phyloP scores from a whole-genome alignment of 2,797 vertebrate species.

The Manis javanica region DNA sequence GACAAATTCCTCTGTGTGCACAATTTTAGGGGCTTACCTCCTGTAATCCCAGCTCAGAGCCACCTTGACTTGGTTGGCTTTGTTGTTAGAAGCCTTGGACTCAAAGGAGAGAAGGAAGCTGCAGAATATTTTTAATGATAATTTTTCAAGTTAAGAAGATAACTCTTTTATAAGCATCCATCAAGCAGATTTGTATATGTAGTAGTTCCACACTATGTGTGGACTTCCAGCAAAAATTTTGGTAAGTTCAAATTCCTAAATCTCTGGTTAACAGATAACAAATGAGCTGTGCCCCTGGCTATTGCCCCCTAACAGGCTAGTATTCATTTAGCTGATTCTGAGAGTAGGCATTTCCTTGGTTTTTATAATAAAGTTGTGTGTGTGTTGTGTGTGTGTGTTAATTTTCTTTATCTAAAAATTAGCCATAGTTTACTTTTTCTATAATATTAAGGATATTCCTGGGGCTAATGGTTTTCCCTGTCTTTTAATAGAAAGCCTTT shows the following conservation, averaged over 20 bases:
- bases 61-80: not conserved
- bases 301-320: not conserved
- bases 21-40: not conserved
- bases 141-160: constrained; percentile 37
- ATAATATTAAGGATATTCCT: constrained; percentile 13
- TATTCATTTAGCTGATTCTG: not conserved
- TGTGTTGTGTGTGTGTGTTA: not conserved
- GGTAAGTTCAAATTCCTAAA: not conserved
- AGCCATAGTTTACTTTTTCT: constrained; percentile 50
- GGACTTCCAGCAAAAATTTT: constrained; percentile 25
- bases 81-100: constrained; percentile 1
- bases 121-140: not conserved
- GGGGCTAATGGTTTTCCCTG: not conserved
- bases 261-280: not conserved
- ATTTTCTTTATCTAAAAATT: constrained; percentile 52
- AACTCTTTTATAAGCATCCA: not conserved
- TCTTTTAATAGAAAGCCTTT: constrained; percentile 39
- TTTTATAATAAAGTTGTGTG: not conserved
- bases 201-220: constrained; percentile 14
- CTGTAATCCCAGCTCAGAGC: not conserved
- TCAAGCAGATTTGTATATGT: not conserved
- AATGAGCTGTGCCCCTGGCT: not conserved
- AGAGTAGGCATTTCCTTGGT: not conserved
- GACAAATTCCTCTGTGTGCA: not conserved
- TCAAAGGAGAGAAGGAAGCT: constrained; percentile 43